Evolutionary conservation across 2,888 invertebrate genomes (phyloP).

Genomic region (Yponomeuta malinellus): DNA sequence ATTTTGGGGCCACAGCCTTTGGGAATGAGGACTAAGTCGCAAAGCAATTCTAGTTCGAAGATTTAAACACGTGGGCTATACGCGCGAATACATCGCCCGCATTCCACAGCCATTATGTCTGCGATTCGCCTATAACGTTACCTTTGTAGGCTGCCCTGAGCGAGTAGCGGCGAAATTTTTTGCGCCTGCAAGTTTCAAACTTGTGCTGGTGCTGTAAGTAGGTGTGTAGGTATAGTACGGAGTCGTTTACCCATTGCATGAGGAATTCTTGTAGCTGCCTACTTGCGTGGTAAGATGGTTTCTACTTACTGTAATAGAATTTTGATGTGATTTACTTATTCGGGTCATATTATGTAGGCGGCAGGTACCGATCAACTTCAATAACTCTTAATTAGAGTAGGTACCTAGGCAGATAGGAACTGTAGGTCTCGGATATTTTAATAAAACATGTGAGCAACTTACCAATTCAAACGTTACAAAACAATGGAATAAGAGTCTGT

Average conservation of each 20-base stretch:
- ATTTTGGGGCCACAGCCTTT: too few species aligned
- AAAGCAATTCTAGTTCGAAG: not conserved
- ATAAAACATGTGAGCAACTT: not conserved
- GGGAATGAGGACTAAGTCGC: too few species aligned
- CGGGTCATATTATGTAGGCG: not conserved
- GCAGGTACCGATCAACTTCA: too few species aligned
- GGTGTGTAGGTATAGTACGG: conserved; percentile 1
- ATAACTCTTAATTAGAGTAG: too few species aligned
- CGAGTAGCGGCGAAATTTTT: conserved; percentile 68
- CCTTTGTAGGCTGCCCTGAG: conserved; percentile 19
- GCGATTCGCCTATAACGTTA: not conserved
- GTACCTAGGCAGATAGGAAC: too few species aligned
- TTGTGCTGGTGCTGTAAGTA: conserved; percentile 2
- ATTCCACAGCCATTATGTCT: conserved; percentile 5
- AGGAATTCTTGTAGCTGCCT: not conserved
- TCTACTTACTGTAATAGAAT: not conserved
- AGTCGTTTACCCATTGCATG: not conserved
- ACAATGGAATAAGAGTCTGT: not conserved
- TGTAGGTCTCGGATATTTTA: not conserved
- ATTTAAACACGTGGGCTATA: not conserved
- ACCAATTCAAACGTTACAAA: not conserved
- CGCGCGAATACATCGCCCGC: not conserved
- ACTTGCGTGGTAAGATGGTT: not conserved
- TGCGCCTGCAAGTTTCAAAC: conserved; percentile 44
- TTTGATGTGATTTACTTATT: not conserved